Evolutionary conservation across 2,888 invertebrate species (phyloP).

Genomic region (Melieria crassipennis): DNA sequence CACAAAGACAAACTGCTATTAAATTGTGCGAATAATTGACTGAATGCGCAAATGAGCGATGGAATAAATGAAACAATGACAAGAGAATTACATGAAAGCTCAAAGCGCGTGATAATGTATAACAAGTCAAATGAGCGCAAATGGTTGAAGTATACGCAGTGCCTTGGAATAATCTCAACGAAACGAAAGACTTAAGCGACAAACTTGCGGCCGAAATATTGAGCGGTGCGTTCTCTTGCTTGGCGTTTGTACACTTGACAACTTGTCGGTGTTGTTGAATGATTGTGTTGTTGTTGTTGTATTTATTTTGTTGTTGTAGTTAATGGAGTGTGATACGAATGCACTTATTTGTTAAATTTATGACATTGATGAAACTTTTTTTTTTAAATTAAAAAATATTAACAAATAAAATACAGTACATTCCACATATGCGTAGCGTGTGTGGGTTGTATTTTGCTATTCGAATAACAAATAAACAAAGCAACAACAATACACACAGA

Average conservation of each 20-base stretch:
- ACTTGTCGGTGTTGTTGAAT: too few species aligned
- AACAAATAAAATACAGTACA: too few species aligned
- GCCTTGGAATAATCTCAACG: not conserved
- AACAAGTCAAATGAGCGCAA: constrained; percentile 7
- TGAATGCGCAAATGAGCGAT: not conserved
- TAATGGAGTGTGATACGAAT: not conserved
- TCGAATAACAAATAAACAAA: not conserved
- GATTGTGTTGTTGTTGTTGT: not conserved
- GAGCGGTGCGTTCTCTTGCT: not conserved
- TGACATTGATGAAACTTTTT: constrained; percentile 42
- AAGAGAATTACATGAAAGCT: not conserved
- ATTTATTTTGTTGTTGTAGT: not conserved
- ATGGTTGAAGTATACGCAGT: not conserved
- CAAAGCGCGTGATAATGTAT: not conserved
- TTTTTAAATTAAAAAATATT: too few species aligned
- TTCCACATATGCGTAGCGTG: constrained; percentile 15
- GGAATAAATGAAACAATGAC: not conserved
- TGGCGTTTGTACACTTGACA: too few species aligned
- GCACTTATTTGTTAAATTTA: constrained; percentile 46
- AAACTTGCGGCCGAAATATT: not conserved
- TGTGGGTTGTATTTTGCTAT: constrained; percentile 29
- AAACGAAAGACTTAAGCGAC: constrained; percentile 37
- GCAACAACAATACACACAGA: constrained; percentile 9
- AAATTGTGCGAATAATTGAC: too few species aligned
- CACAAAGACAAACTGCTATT: too few species aligned